Base-by-base conservation (phyloP, 2,888 invertebrate genomes). In the Byasa hedistus region DNA sequence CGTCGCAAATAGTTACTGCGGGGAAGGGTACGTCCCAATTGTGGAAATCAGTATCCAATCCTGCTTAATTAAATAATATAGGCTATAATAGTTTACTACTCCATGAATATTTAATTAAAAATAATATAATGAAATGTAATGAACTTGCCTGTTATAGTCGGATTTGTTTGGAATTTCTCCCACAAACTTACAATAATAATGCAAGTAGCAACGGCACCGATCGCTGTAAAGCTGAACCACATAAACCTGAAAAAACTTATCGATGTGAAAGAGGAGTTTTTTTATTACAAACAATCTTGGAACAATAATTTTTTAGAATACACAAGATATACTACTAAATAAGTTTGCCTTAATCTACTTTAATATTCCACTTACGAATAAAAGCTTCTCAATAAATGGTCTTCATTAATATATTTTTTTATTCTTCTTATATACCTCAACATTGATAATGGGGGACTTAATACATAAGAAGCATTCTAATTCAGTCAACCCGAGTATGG, bases 131-230 rank as follows among this genome's bases (percentile, higher is more conserved):
- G 1, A 48, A 61, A 44, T 60, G 21, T 32, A 64, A 15, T 22
- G 23, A 48, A 62, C 72, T 75, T 75, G 86, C 95, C 95, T 39
- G 96, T 96, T 64, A 96, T 95, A 0, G 96, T 96, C 5, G 96
- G 96, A 86, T 96, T 96, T 0, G 95, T 96, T 89, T 96, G 96
- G 82, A 96, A 96, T 81, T 96, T 96, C 75, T 95, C 94, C 96
- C 96, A 96, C 39, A 96, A 89, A 76, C 95, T 95, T 57, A 94
- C 93, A 62, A 96, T 96, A 69, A 96, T 96, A 55, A 95, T 94
- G 70, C 94, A 91, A 0, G 96, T 95, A 0, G 96, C 94, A 0
- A 95, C 93, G 0, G 95, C 93, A 0, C 96, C 96, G 59, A 93
- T 86, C 10, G 93, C 91, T 10, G 95, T 95, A 75, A 96, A 95